Percentiles rank a stretch among this genome's conserved stretches.
These are phyloP conservation scores for Phaenicophaeus curvirostris DNA, from an alignment of 2,797 vertebrate genomes.

Conservation along the genomic window DNA sequence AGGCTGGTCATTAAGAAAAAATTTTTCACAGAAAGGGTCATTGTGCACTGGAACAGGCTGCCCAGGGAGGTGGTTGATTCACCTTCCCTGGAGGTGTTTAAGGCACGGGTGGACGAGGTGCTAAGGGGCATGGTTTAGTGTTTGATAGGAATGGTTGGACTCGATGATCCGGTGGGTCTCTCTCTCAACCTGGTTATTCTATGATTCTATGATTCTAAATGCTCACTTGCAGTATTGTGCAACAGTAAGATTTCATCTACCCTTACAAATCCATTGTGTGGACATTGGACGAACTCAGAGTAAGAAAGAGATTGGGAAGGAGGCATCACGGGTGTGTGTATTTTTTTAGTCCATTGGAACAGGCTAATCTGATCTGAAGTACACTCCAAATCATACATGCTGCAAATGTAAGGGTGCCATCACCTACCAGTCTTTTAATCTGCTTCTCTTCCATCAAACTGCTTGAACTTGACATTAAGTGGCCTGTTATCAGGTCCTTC, in stretches of 20 bases:
- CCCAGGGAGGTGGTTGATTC: too few relatives aligned
- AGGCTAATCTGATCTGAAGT: neutral
- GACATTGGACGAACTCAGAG: neutral
- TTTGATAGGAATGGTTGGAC: too few relatives aligned
- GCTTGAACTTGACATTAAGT: neutral
- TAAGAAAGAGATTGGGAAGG: neutral
- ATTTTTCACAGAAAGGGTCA: too few relatives aligned
- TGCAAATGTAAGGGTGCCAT: neutral
- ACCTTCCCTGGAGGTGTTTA: too few relatives aligned
- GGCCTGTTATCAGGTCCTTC: neutral
- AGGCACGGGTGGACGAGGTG: too few relatives aligned
- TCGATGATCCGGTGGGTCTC: too few relatives aligned
- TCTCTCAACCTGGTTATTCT: too few relatives aligned
- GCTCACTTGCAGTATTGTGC: neutral
- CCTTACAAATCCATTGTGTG: neutral
- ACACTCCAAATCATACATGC: neutral
- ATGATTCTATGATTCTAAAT: too few relatives aligned
- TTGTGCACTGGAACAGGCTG: too few relatives aligned
- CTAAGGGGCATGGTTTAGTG: too few relatives aligned
- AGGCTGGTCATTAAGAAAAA: too few relatives aligned
- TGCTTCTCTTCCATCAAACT: neutral
- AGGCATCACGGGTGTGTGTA: neutral
- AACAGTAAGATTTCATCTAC: neutral
- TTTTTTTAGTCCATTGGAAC: neutral
- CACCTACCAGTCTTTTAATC: neutral